phyloP scores from a whole-genome alignment of 2,113 vertebrate genomes.

The Cheirogaleus medius region DNA sequence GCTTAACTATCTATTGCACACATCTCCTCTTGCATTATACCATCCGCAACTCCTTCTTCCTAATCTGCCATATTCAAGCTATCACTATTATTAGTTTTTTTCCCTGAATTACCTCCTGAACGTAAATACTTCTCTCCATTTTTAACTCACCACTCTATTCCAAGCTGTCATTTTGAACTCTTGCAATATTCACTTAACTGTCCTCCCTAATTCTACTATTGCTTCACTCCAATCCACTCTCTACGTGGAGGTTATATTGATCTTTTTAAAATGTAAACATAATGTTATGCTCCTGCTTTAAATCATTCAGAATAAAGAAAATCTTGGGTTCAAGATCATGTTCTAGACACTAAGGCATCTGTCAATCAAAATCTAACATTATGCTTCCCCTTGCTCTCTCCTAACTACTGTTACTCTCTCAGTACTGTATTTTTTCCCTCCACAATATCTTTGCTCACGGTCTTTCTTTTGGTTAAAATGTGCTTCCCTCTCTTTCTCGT shows the following conservation, averaged over 20 bases:
- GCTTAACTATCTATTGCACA: background rate
- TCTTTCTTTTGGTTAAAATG: background rate
- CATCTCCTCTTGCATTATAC: background rate
- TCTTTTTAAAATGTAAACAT: background rate
- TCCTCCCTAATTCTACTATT: background rate
- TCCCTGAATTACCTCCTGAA: background rate
- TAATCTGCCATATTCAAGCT: background rate
- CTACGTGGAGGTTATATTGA: background rate
- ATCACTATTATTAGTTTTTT: background rate
- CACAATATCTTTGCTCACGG: background rate
- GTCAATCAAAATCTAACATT: background rate
- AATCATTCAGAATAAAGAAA: background rate
- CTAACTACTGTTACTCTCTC: background rate
- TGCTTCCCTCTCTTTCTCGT: background rate
- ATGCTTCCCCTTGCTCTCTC: background rate
- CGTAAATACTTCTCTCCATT: background rate
- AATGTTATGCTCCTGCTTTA: background rate
- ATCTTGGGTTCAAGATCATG: background rate
- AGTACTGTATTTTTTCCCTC: background rate
- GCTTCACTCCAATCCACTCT: background rate
- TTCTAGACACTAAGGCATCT: background rate
- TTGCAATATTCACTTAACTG: background rate
- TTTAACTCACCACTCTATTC: background rate
- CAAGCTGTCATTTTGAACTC: background rate
- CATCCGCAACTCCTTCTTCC: background rate